A percentile compares a stretch with the other conserved stretches of the same genome.
Conservation (phyloP, 2,113 vertebrate species). For the Ciconia maguari region DNA sequence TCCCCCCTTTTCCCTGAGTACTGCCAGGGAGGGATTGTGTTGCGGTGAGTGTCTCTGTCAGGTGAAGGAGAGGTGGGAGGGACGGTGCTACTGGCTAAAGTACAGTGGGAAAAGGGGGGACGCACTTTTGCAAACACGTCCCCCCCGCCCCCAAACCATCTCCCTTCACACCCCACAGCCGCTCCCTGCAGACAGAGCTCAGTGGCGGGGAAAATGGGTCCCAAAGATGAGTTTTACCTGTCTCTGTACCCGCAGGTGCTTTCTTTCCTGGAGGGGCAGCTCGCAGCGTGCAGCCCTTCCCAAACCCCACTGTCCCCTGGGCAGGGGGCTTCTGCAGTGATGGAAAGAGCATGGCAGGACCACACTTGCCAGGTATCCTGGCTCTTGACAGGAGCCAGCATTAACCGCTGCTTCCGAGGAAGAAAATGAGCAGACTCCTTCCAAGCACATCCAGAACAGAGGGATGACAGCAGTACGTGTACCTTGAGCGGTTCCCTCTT, state of each 20-base stretch:
- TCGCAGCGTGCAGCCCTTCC: not conserved
- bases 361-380: not conserved
- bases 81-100: not conserved
- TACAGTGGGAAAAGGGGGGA: not conserved
- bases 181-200: not conserved
- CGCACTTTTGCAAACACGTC: not conserved
- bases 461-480: not conserved
- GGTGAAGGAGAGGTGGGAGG: not conserved
- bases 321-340: not conserved
- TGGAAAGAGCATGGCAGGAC: not conserved
- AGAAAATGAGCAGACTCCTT: not conserved
- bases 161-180: too few relatives aligned
- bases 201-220: accelerated
- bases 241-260: not conserved
- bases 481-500: not conserved
- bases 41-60: not conserved
- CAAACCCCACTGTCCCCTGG: not conserved
- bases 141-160: not conserved
- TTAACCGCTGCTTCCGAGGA: not conserved
- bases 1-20: not conserved
- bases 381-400: not conserved
- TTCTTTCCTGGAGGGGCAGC: not conserved
- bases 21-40: not conserved
- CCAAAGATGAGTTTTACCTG: not conserved
- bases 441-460: not conserved